A percentile compares a stretch with the other conserved stretches of the same genome.
Evolutionary conservation across 2,888 invertebrate genomes (phyloP).

Genomic region (Nesidiocoris tenuis): DNA sequence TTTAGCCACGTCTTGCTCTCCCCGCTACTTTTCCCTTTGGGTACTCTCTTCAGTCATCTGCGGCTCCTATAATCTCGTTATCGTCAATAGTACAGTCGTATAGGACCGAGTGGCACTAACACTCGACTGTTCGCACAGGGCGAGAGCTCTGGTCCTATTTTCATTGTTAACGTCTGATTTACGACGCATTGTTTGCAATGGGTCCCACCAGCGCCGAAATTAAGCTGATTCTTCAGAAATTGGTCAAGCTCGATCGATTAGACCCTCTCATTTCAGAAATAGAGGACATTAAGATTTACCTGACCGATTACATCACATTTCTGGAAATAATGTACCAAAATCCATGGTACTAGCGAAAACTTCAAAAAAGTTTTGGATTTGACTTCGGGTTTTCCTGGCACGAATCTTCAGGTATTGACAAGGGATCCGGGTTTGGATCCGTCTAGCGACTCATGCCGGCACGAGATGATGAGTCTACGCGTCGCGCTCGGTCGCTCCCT

Average conservation of each 20-base stretch:
- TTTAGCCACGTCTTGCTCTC: background rate
- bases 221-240: background rate
- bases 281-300: slow-evolving; percentile 4
- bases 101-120: background rate
- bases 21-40: background rate
- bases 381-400: no score
- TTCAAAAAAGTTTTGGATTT: no score
- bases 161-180: no score
- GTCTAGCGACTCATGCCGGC: no score
- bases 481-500: no score
- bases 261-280: background rate
- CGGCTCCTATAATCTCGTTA: background rate
- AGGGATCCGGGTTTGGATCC: no score
- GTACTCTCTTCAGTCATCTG: no score
- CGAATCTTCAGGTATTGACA: no score
- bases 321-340: no score
- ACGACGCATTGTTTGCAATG: background rate
- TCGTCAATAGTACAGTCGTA: background rate
- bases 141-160: background rate
- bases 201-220: background rate
- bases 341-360: no score
- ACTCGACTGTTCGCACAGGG: background rate
- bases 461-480: no score
- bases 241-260: background rate
- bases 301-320: no score